Evolutionary conservation across 2,113 vertebrate genomes (phyloP).

Genomic region (Merops nubicus): DNA sequence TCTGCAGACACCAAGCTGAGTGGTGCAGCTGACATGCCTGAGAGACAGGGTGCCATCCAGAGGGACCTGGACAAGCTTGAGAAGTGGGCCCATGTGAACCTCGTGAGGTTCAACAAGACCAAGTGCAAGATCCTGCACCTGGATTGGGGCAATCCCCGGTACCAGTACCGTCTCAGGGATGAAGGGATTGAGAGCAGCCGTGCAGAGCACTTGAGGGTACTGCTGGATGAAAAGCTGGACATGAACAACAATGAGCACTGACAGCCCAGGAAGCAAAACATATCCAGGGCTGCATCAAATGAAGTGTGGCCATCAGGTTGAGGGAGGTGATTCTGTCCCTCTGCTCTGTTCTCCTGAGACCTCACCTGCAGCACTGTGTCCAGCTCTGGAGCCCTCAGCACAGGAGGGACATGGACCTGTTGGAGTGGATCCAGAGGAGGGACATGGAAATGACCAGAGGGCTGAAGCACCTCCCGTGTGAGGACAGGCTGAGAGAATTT

Average conservation of each 20-base stretch:
- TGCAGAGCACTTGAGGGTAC: accelerated
- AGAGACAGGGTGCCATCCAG: neutral
- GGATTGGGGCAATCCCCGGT: accelerated
- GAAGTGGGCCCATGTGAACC: neutral
- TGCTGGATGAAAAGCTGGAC: neutral
- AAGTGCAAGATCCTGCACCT: neutral
- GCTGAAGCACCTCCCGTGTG: neutral
- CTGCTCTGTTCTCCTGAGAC: neutral
- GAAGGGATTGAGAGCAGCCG: neutral
- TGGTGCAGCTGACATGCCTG: accelerated
- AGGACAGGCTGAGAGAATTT: neutral
- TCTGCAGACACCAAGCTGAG: neutral
- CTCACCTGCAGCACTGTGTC: neutral
- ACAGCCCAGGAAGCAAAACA: neutral
- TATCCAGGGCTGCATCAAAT: neutral
- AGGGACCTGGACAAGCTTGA: accelerated
- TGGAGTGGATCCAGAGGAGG: neutral
- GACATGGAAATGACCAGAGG: neutral
- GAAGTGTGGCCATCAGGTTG: accelerated
- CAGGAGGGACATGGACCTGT: neutral
- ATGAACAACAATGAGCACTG: accelerated
- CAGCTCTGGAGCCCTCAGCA: neutral
- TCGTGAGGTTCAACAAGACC: neutral
- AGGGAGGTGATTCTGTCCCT: neutral
- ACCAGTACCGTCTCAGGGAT: neutral